Base-by-base conservation (phyloP, 53 echinoderm and acorn worm species). In the Antedon mediterranea region DNA sequence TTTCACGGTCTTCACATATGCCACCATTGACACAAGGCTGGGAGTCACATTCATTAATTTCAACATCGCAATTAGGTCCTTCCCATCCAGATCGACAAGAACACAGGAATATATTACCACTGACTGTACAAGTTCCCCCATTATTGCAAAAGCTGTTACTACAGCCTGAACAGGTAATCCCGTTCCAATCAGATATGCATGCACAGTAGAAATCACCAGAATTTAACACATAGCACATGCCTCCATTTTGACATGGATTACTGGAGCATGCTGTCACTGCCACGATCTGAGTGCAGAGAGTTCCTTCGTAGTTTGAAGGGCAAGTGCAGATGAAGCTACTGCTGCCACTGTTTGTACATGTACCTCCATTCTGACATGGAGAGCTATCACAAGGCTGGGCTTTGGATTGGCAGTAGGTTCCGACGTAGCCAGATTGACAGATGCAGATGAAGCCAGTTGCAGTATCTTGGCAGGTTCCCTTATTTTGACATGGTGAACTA, bases 321-420 rank as follows among this genome's bases (percentile, higher is more conserved):
- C 57, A 57, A 57, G 57, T 57, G 23, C 57, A 57, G 23, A 23
- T 6, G 57, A 57, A 57, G 23, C 57, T 23, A 57, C 11, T 23
- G 11, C 57, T 37, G 37, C 37, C 37, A 11, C 4, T 6, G 37
- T 37, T 11, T 37, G 37, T 29, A 41, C 97, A 95, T 27, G 78
- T 74, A 0, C 91, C 97, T 1, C 86, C 88, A 37, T 95, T 82
- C 30, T 77, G 33, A 83, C 97, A 95, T 43, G 97, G 97, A 26
- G 78, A 37, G 29, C 89, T 89, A 73, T 87, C 85, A 84, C 97
- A 95, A 18, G 37, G 37, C 11, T 37, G 37, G 4, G 11, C 4
- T 37, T 37, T 37, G 4, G 11, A 11, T 37, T 4, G 4, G 37
- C 37, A 37, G 4, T 6, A 37, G 4, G 37, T 4, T 6, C 37